Evolutionary conservation across 2,888 invertebrate genomes (phyloP).

Genomic region (Colostygia pectinataria): DNA sequence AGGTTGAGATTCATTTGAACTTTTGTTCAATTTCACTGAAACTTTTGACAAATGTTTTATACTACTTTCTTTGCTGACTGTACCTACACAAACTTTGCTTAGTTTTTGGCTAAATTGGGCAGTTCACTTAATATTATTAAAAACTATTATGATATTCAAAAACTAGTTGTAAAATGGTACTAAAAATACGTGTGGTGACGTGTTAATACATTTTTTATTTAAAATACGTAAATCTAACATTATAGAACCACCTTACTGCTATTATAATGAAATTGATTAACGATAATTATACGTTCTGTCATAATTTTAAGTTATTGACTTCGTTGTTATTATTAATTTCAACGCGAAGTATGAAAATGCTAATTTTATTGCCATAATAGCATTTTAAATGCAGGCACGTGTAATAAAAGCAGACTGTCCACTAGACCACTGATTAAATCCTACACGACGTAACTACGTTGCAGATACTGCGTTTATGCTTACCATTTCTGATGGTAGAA

Average conservation of each 20-base stretch:
- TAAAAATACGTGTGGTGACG: slow-evolving; percentile 29
- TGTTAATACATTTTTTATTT: slow-evolving; percentile 10
- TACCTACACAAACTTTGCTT: too few species aligned
- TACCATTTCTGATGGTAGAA: background rate
- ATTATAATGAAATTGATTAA: slow-evolving; percentile 32
- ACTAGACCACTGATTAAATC: background rate
- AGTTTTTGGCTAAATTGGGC: too few species aligned
- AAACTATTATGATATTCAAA: slow-evolving; percentile 19
- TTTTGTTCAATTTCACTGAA: too few species aligned
- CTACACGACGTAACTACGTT: too few species aligned
- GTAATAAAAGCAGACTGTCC: slow-evolving; percentile 5
- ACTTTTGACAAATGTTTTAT: too few species aligned
- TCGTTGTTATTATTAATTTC: slow-evolving; percentile 27
- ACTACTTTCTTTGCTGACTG: too few species aligned
- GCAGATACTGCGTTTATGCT: too few species aligned
- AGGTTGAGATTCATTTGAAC: too few species aligned
- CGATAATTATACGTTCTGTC: slow-evolving; percentile 28
- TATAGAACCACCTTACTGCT: slow-evolving; percentile 5
- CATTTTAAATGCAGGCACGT: slow-evolving; percentile 28
- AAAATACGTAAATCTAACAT: slow-evolving; percentile 9
- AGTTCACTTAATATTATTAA: too few species aligned
- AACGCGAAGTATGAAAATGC: slow-evolving; percentile 34
- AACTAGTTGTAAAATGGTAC: slow-evolving; percentile 64
- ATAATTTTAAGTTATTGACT: slow-evolving; percentile 21
- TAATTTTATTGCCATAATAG: slow-evolving; percentile 35